A percentile compares a stretch with the other conserved stretches of the same genome.
phyloP scores from a whole-genome alignment of 2,888 invertebrate genomes.

The Bursaphelenchus okinawaensis region DNA sequence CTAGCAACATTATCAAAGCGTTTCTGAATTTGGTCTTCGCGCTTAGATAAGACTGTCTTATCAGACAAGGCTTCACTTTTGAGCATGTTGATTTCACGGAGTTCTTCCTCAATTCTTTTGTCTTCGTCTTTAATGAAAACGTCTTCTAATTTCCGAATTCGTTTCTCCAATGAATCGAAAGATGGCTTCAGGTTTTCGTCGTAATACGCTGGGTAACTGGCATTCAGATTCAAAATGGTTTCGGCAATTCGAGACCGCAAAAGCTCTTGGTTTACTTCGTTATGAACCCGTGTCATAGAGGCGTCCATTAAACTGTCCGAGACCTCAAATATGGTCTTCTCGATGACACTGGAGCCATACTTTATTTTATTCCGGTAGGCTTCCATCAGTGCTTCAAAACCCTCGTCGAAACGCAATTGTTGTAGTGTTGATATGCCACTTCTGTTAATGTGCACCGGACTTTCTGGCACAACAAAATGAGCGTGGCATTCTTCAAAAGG shows the following conservation, averaged over 20 bases:
- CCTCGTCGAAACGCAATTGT: not conserved
- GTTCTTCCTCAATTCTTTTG: constrained; percentile 24
- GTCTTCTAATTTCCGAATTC: constrained; percentile 42
- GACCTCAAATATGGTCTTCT: constrained; percentile 44
- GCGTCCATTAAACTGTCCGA: constrained; percentile 35
- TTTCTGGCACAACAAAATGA: not conserved
- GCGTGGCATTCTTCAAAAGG: not conserved
- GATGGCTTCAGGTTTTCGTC: constrained; percentile 34
- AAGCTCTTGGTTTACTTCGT: constrained; percentile 49
- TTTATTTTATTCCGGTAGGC: not conserved
- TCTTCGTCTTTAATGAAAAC: constrained; percentile 47
- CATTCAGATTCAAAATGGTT: constrained; percentile 42
- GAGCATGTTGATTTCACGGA: constrained; percentile 16
- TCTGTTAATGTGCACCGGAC: not conserved
- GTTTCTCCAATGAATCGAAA: constrained; percentile 36
- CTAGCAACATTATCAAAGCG: constrained; percentile 28
- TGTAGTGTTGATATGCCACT: not conserved
- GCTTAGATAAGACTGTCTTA: constrained; percentile 1
- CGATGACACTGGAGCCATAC: constrained; percentile 25
- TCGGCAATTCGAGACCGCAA: constrained; percentile 45
- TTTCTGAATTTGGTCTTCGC: constrained; percentile 23
- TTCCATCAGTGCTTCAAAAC: not conserved
- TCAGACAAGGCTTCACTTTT: not conserved
- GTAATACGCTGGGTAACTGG: constrained; percentile 18
- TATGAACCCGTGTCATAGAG: constrained; percentile 44